A percentile compares a stretch with the other conserved stretches of the same genome.
These are phyloP conservation scores for Halichoerus grypus DNA, from an alignment of 2,113 vertebrate species.

Conservation along the genomic window DNA sequence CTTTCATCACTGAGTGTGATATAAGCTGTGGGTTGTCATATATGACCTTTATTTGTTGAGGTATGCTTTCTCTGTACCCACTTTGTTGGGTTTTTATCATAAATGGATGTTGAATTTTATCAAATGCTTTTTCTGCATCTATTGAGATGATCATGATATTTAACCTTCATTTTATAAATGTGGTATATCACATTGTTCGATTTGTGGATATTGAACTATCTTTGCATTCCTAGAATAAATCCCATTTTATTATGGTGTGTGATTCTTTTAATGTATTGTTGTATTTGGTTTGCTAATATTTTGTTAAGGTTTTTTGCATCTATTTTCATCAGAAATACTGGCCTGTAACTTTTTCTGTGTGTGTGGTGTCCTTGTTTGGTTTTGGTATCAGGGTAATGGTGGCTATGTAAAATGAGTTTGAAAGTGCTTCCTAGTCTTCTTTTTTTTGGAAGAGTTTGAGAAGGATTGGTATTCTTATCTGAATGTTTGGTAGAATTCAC, in stretches of 20 bases:
- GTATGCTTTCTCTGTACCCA: not conserved
- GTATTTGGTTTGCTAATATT: not conserved
- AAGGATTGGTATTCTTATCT: not conserved
- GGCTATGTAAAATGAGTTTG: not conserved
- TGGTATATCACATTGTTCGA: not conserved
- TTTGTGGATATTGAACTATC: not conserved
- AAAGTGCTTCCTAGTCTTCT: not conserved
- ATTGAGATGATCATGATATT: not conserved
- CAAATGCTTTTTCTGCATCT: not conserved
- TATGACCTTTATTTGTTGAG: not conserved
- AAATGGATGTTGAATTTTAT: not conserved
- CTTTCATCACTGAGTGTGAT: not conserved
- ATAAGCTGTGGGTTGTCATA: not conserved
- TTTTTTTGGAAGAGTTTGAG: not conserved
- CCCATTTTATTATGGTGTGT: not conserved
- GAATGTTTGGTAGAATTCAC: not conserved
- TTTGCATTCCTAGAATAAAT: not conserved
- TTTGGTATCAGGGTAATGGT: not conserved
- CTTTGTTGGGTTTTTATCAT: not conserved
- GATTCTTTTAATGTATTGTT: not conserved
- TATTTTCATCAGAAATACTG: not conserved
- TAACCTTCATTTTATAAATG: not conserved
- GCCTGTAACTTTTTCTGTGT: not conserved
- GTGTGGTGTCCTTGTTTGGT: not conserved
- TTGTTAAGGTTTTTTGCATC: not conserved